Conservation (phyloP, 1,140 invertebrate genomes). For the Drosophila athabasca region DNA sequence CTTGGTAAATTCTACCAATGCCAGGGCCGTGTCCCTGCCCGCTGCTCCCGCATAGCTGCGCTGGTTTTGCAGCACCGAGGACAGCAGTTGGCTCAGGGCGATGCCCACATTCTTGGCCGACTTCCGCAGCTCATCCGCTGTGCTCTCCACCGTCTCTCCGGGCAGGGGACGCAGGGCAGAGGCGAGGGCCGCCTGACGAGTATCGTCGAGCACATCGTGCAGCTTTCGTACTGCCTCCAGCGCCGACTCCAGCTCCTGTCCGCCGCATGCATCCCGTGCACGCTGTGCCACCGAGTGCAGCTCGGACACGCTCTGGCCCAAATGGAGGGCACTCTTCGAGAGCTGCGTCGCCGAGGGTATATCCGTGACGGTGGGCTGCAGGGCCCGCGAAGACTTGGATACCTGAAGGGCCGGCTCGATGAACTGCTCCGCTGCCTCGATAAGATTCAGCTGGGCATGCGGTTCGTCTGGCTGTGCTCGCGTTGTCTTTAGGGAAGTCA, state of each 20-base stretch:
- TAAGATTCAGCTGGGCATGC: constrained; percentile 91
- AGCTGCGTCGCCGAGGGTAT: constrained; percentile 89
- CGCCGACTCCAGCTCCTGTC: constrained; percentile 93
- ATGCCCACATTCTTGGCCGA: constrained; percentile 87
- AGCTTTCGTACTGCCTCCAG: constrained; percentile 91
- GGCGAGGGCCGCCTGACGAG: constrained; percentile 89
- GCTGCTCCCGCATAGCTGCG: constrained; percentile 92
- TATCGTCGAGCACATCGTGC: constrained; percentile 92
- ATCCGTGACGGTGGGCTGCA: constrained; percentile 94
- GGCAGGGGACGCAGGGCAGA: constrained; percentile 91
- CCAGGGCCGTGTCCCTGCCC: constrained; percentile 91
- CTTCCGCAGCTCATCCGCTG: constrained; percentile 88
- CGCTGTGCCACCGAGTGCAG: constrained; percentile 89
- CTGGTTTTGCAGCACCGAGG: constrained; percentile 93
- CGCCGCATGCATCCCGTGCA: constrained; percentile 93
- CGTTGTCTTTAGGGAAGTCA: constrained; percentile 92
- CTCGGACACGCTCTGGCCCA: constrained; percentile 85
- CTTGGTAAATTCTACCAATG: constrained; percentile 88
- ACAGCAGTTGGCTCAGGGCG: constrained; percentile 91
- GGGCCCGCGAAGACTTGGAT: constrained; percentile 90
- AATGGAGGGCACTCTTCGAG: constrained; percentile 77
- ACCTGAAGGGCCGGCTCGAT: constrained; percentile 88
- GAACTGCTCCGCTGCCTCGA: constrained; percentile 94
- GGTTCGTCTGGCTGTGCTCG: constrained; percentile 89
- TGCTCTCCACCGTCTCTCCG: constrained; percentile 92